Conservation (phyloP, 2,888 invertebrate genomes). For the Phalangium opilio region DNA sequence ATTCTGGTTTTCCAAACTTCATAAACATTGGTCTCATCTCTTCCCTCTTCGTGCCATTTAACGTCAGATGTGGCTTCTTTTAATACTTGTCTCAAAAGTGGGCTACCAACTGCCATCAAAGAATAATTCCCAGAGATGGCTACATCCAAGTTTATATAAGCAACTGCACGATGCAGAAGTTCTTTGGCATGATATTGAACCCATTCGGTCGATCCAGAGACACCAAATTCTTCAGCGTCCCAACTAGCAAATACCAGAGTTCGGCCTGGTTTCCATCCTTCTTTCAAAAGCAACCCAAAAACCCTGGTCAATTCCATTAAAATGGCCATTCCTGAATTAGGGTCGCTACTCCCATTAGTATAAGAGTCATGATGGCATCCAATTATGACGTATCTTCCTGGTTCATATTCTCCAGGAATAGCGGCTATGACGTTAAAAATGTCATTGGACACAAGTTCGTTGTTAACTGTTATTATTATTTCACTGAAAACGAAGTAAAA, state of each 20-base stretch:
- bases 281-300: conserved; percentile 2
- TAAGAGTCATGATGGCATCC: conserved; percentile 13
- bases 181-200: conserved; percentile 20
- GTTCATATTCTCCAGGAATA: conserved; percentile 28
- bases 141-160: conserved; percentile 28
- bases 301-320: conserved; percentile 6
- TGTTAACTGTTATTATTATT: neutral
- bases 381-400: conserved; percentile 22
- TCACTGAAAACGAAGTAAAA: neutral
- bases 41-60: conserved; percentile 2
- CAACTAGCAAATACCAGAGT: conserved; percentile 13
- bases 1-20: conserved; percentile 1
- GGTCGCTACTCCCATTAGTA: conserved; percentile 11
- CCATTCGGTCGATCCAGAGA: conserved; percentile 15
- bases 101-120: conserved; percentile 13
- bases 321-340: conserved; percentile 10
- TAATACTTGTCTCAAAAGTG: conserved; percentile 7
- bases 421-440: conserved; percentile 28
- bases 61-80: conserved; percentile 16
- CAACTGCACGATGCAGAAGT: conserved; percentile 25
- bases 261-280: conserved; percentile 9
- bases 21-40: neutral
- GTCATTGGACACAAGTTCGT: neutral
- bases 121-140: conserved; percentile 25
- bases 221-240: conserved; percentile 15